Evolutionary conservation across 2,888 invertebrate genomes (phyloP), one percentile per base, ranked within the genome.

Genomic region (Drosophila meridionalis): DNA sequence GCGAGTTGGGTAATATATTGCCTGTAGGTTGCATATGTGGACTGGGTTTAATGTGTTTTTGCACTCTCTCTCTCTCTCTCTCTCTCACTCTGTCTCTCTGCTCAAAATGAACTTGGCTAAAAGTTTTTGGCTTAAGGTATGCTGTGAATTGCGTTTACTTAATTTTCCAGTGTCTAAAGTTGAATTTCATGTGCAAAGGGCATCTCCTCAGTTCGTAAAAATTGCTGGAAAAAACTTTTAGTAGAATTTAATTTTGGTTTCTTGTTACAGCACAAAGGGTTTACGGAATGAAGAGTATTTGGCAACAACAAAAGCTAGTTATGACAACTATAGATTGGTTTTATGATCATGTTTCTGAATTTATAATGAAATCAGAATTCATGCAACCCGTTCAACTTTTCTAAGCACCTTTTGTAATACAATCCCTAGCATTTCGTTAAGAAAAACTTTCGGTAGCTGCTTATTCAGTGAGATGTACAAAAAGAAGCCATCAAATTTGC

Each of bases 1-100:
- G 71, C 66, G 58, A 70, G 76, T 64, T 77, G 55, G 71, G 50
- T 77, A 77, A 77, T 80, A 77, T 77, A 77, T 79, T 75, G 80
- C 70, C 58, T 12, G 64, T 36, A 45, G 53, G 48, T 63, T 58
- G 65, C 63, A 76, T 69, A 73, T 71, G 66, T 70, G 72, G 40
- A 38, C 42, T 52, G 76, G 59, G 56, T 63, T 70, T 63, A 72
- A 56, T 62, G 71, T 72, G 52, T 64, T 52, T 60, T 61, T 50
- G 56, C 56, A 30, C 28, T 14, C 53, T 28, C 4, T 36, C 14
- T 12, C 7, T 11, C 14, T 1, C 5, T 50, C n/a, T 32, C 6
- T 34, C 32, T 32, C 32, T 34, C 43, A 8, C 11, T 12, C 42
- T 7, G 14, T 6, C 28, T 11, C 12, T 20, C 8, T 32, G 42